These are phyloP conservation scores for Forbesichthys agassizii DNA, from an alignment of 2,113 vertebrate species.

Conservation along the genomic window DNA sequence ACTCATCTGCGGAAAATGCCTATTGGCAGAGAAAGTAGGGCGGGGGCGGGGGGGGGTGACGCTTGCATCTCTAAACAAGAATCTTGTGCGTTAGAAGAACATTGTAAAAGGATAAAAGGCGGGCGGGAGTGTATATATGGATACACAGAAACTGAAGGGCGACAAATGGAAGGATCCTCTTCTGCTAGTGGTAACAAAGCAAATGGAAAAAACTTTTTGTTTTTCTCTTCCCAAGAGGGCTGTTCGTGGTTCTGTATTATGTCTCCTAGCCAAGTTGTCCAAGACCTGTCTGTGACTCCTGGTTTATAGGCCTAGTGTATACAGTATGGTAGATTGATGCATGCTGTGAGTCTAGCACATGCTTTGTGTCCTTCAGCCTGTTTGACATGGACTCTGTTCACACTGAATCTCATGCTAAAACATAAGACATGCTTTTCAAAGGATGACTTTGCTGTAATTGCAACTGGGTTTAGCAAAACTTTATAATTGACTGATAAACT, in stretches of 20 bases:
- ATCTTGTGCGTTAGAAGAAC: slow-evolving; percentile 26
- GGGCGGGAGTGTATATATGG: slow-evolving; percentile 1
- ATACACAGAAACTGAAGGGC: not conserved
- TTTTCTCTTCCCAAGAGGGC: not conserved
- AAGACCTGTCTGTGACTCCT: not conserved
- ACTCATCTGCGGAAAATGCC: slow-evolving; percentile 50
- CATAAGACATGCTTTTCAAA: not conserved
- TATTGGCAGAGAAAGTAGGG: slow-evolving; percentile 40
- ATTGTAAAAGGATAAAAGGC: slow-evolving; percentile 28
- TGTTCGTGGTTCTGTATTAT: not conserved
- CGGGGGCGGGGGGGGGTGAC: slow-evolving; percentile 23
- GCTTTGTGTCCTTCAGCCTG: not conserved
- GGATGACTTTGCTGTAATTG: no score
- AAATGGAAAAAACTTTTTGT: slow-evolving; percentile 19
- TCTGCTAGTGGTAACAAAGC: slow-evolving; percentile 23
- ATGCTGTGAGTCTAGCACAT: not conserved
- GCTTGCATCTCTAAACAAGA: slow-evolving; percentile 20
- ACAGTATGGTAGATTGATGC: not conserved
- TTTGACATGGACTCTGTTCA: not conserved
- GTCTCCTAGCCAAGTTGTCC: not conserved
- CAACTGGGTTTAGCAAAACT: no score
- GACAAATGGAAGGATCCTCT: slow-evolving; percentile 31
- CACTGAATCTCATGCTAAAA: not conserved
- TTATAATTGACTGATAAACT: no score
- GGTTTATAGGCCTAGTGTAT: not conserved